Evolutionary conservation across 2,888 invertebrate species (phyloP).

Genomic region (Hyles lineata): DNA sequence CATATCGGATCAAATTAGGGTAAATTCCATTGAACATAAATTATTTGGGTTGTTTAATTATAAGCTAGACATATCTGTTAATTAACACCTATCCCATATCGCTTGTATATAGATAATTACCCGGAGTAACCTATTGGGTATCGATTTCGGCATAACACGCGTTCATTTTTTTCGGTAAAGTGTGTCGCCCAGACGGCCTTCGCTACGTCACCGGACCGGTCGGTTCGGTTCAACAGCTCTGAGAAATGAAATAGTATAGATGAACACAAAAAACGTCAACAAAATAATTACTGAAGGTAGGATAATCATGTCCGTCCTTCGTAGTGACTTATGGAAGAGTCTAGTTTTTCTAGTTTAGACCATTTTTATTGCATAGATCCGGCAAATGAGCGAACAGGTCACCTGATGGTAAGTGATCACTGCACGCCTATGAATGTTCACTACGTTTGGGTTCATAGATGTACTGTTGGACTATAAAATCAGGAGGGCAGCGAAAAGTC

Average conservation of each 20-base stretch:
- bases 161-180: neutral
- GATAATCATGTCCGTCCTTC: neutral
- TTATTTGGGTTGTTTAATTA: slow-evolving; percentile 15
- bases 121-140: neutral
- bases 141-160: neutral
- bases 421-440: too few species aligned
- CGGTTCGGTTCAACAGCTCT: slow-evolving; percentile 6
- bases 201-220: slow-evolving; percentile 15
- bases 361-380: too few species aligned
- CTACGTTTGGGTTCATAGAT: too few species aligned
- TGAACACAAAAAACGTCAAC: neutral
- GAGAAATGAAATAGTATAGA: neutral
- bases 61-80: neutral
- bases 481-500: too few species aligned
- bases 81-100: neutral
- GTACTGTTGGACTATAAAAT: too few species aligned
- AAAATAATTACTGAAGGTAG: neutral
- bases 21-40: neutral
- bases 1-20: neutral
- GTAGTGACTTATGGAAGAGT: too few species aligned
- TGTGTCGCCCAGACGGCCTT: slow-evolving; percentile 25
- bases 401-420: too few species aligned
- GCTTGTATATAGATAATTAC: neutral
- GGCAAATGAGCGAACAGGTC: too few species aligned
- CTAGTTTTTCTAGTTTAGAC: too few species aligned